These are phyloP conservation scores for Lepus europaeus DNA, from an alignment of 2,113 vertebrate genomes.

Conservation along the genomic window DNA sequence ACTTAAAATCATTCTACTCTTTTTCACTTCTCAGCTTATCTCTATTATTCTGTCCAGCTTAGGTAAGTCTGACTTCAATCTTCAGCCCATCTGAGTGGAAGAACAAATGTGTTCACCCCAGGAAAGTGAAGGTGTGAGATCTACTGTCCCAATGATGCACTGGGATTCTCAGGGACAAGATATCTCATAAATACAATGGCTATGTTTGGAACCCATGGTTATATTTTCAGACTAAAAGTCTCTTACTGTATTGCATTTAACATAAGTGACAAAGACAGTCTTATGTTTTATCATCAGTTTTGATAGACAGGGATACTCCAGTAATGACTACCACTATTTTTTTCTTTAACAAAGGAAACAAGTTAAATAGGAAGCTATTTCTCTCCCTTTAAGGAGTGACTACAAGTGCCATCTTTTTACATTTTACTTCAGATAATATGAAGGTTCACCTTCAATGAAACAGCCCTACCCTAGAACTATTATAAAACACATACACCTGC, in stretches of 20 bases:
- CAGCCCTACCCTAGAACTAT: neutral
- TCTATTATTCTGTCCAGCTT: neutral
- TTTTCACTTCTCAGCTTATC: slow-evolving; percentile 8
- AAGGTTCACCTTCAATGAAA: slow-evolving; percentile 55
- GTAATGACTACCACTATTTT: neutral
- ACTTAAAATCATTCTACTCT: slow-evolving; percentile 19
- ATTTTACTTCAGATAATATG: slow-evolving; percentile 46
- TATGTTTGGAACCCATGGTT: neutral
- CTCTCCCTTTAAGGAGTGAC: neutral
- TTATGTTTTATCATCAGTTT: slow-evolving; percentile 41
- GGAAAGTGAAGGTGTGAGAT: neutral
- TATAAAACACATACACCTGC: neutral
- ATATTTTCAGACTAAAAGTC: neutral
- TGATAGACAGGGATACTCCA: neutral
- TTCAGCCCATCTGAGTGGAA: slow-evolving; percentile 7
- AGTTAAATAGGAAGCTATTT: slow-evolving; percentile 6
- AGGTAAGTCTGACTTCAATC: neutral
- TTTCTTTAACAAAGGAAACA: slow-evolving; percentile 33
- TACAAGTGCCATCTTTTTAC: neutral
- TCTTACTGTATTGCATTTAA: slow-evolving; percentile 1
- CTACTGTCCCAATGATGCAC: neutral
- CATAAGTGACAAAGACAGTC: neutral
- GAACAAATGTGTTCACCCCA: slow-evolving; percentile 26
- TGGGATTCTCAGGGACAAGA: slow-evolving; percentile 27
- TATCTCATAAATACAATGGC: neutral